These are phyloP conservation scores for Urocyon cinereoargenteus DNA, from an alignment of 2,797 vertebrate species.

Conservation along the genomic window DNA sequence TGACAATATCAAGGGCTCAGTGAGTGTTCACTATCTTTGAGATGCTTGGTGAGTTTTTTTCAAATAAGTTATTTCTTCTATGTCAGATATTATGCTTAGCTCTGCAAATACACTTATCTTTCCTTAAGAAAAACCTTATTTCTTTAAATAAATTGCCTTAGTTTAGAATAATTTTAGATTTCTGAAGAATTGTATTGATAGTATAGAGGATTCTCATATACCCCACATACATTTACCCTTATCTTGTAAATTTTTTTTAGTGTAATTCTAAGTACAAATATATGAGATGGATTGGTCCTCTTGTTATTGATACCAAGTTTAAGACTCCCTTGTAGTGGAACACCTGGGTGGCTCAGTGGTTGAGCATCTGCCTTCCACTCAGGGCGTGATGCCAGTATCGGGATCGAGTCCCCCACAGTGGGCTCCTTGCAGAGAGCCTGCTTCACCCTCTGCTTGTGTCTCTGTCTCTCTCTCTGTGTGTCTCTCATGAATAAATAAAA, in stretches of 20 bases:
- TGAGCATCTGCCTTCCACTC: too few species aligned
- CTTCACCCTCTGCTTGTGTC: too few species aligned
- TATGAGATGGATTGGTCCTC: background rate
- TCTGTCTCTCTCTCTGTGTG: too few species aligned
- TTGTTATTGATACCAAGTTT: background rate
- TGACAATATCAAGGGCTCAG: background rate
- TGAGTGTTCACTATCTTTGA: background rate
- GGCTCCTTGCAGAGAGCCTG: too few species aligned
- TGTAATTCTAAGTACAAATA: background rate
- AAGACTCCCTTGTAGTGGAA: background rate
- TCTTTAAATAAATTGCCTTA: background rate
- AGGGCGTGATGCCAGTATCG: too few species aligned
- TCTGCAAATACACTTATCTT: background rate
- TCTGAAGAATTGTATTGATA: background rate
- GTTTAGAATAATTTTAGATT: background rate
- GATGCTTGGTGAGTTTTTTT: background rate
- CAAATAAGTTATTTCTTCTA: background rate
- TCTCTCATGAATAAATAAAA: too few species aligned
- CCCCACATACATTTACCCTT: background rate
- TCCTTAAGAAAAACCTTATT: background rate
- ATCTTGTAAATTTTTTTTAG: background rate
- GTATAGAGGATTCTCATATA: background rate
- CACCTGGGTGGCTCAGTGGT: too few species aligned
- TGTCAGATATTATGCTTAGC: background rate
- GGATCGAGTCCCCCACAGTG: too few species aligned